Base-by-base conservation (phyloP, 2,888 invertebrate genomes). In the Diarsia brunnea region DNA sequence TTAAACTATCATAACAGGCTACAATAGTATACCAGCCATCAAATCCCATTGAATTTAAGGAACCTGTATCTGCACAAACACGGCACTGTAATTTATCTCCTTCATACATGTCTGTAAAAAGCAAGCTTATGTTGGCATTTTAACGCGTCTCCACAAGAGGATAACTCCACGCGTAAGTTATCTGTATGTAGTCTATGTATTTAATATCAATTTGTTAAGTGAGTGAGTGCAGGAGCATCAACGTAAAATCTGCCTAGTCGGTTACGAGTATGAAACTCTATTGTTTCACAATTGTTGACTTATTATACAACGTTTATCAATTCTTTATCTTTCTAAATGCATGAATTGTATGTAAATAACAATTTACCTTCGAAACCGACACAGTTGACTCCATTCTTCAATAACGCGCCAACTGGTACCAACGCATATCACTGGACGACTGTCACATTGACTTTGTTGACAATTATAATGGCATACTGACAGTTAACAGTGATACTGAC, bases 301-400 rank as follows among this genome's bases (percentile, higher is more conserved):
- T 19, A 31, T 5, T 19, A 19, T 58, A 47, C 19, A 31, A 27
- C 10, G 19, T 69, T 69, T 21, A 10, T 55, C 14, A 4, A 47
- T 53, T 53, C 12, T 53, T 53, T n/a, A 5, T n/a, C 49, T 31
- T 7, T 45, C 4, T 5, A 76, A 10, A n/a, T 12, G 2, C 16
- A 38, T 61, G 12, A 16, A 31, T 53, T 11, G 49, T 60, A 58
- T 19, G 0, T 43, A 66, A 64, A 61, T 69, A 63, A 12, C 31
- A 51, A 69, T 63, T 77, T 87, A 92, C 93, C 91, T 93, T 93
- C 27, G 92, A 92, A 82, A 92, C 92, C 27, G 92, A 91, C 38
- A 89, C 88, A 55, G 91, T 91, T 7, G 90, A 87, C 74, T 92
- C 92, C 92, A 92, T 92, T 53, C 63, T 83, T 69, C 31, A 43